phyloP scores from a whole-genome alignment of 2,113 vertebrate species.

The Aythya baeri region DNA sequence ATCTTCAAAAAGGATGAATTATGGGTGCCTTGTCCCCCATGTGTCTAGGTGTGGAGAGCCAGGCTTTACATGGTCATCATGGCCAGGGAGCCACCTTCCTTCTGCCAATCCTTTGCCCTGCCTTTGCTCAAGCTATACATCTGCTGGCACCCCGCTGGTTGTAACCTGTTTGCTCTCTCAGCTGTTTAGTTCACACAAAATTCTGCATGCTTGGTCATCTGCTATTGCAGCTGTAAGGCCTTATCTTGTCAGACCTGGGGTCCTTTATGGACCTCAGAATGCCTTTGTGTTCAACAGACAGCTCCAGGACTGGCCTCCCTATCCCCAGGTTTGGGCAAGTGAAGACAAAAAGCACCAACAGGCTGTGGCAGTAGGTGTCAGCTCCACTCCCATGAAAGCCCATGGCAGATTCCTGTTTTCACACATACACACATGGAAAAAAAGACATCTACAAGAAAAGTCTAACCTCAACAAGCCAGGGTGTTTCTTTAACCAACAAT shows the following conservation, averaged over 20 bases:
- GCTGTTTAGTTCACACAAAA: not conserved
- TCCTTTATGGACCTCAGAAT: not conserved
- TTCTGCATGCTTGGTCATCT: not conserved
- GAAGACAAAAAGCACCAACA: fast-evolving
- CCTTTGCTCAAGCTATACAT: not conserved
- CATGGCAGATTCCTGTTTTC: not conserved
- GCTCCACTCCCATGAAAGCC: not conserved
- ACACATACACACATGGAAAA: not conserved
- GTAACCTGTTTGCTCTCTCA: not conserved
- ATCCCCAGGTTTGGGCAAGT: not conserved
- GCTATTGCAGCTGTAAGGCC: not conserved
- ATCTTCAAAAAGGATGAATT: not conserved
- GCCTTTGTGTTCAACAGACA: not conserved
- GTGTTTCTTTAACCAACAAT: not conserved
- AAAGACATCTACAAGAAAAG: not conserved
- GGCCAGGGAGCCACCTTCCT: not conserved
- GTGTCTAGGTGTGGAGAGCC: not conserved
- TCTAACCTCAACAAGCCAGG: not conserved
- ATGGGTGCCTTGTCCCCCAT: fast-evolving
- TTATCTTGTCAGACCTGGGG: not conserved
- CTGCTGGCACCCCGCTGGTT: not conserved
- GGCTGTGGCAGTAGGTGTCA: not conserved
- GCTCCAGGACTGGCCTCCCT: not conserved
- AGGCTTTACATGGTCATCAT: not conserved
- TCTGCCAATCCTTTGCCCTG: not conserved